A percentile compares a stretch with the other conserved stretches of the same genome.
Evolutionary conservation across 37 sponge, comb jelly and placozoan species (phyloP).

Genomic region (Beroe ovata): DNA sequence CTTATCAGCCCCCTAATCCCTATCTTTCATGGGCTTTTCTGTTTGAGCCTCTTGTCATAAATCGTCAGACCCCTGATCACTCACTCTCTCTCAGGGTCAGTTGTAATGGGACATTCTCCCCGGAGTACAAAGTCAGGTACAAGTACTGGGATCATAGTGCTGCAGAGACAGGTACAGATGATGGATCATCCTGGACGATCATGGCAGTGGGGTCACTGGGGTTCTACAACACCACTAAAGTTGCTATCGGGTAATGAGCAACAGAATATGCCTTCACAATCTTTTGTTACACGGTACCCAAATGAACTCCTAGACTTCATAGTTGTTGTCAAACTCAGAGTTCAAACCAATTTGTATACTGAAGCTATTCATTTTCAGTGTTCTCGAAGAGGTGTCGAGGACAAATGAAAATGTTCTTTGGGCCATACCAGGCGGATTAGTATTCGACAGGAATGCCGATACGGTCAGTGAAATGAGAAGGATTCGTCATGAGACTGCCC

Average conservation of each 20-base stretch:
- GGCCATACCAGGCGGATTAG: conserved; percentile 38
- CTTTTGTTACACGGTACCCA: no score
- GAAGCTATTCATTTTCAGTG: background rate
- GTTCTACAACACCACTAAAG: conserved; percentile 29
- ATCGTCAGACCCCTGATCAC: background rate
- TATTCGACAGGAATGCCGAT: background rate
- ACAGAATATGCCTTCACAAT: no score
- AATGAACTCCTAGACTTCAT: no score
- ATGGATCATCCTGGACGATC: background rate
- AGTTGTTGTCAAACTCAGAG: background rate
- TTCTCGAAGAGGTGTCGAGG: background rate
- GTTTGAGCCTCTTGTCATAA: background rate
- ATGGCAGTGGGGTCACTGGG: background rate
- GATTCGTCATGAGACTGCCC: no score
- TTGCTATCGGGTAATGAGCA: background rate
- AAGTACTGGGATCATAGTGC: background rate
- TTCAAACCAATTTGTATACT: background rate
- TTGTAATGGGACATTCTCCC: background rate
- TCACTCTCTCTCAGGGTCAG: background rate
- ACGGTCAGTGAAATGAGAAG: no score
- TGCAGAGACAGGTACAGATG: background rate
- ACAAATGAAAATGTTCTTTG: conserved; percentile 10
- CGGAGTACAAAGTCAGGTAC: background rate
- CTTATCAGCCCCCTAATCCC: no score
- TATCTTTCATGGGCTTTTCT: background rate